These are phyloP conservation scores for Lycodopsis pacificus DNA, from an alignment of 2,797 vertebrate species.

Conservation along the genomic window DNA sequence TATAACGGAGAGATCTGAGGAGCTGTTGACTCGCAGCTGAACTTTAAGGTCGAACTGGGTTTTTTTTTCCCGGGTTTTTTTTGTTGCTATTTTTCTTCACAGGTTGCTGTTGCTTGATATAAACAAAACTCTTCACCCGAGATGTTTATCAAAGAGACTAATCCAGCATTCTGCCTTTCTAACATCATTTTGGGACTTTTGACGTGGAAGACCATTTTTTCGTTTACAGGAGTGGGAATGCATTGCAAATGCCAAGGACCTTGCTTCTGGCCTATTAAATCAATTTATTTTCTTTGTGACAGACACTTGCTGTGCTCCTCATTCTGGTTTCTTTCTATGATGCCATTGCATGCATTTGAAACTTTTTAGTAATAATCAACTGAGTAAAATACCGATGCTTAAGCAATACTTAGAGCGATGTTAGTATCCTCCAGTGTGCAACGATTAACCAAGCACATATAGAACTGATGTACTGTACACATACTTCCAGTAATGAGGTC, in stretches of 20 bases:
- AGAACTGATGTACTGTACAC: constrained; percentile 63
- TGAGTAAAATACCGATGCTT: constrained; percentile 70
- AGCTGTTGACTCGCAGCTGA: constrained; percentile 36
- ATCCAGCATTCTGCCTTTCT: constrained; percentile 56
- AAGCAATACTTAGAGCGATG: constrained; percentile 76
- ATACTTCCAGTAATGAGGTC: constrained; percentile 69
- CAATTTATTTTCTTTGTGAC: constrained; percentile 58
- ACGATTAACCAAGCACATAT: constrained; percentile 59
- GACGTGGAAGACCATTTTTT: constrained; percentile 26
- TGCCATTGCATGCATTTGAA: constrained; percentile 73
- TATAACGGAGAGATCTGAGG: constrained; percentile 17
- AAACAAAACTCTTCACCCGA: constrained; percentile 47
- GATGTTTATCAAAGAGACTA: constrained; percentile 54
- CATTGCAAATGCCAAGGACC: constrained; percentile 73
- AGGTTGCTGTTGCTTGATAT: constrained; percentile 55
- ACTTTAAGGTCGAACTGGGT: constrained; percentile 27
- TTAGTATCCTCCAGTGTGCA: constrained; percentile 63
- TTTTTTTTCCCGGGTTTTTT: constrained; percentile 36
- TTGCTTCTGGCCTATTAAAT: constrained; percentile 69
- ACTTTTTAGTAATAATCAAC: constrained; percentile 63
- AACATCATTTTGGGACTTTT: constrained; percentile 51
- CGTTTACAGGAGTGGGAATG: constrained; percentile 53
- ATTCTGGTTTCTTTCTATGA: constrained; percentile 49
- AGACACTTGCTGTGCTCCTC: constrained; percentile 63
- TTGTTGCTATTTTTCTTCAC: constrained; percentile 58